Percentiles rank a stretch among this genome's conserved stretches.
phyloP scores from a whole-genome alignment of 2,113 vertebrate species.

The Petaurus breviceps region DNA sequence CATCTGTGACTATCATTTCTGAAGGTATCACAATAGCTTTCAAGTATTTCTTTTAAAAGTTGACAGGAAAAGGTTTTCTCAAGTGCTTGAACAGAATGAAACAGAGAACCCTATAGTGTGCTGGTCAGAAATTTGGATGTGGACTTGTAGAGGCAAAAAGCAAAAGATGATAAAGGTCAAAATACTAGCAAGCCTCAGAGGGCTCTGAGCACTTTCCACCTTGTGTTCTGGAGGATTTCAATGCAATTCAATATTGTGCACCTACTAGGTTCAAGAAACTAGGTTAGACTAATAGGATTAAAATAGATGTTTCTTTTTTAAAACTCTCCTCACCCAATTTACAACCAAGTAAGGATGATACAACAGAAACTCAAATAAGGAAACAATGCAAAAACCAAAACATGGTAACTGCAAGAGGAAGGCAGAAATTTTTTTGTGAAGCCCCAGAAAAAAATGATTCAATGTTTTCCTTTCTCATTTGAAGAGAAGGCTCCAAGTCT shows the following conservation, averaged over 20 bases:
- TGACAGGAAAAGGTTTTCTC: neutral
- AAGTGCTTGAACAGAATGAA: neutral
- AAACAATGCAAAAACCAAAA: neutral
- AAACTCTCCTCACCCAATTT: neutral
- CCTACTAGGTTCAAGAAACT: neutral
- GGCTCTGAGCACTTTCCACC: neutral
- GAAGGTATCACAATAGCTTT: neutral
- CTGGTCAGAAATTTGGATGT: neutral
- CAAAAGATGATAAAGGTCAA: neutral
- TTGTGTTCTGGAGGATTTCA: neutral
- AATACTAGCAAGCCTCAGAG: neutral
- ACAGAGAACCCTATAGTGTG: neutral
- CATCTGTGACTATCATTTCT: slow-evolving; percentile 39
- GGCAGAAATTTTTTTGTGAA: neutral
- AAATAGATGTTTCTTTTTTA: neutral
- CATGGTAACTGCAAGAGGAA: neutral
- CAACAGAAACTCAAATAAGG: neutral
- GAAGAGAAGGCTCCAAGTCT: neutral
- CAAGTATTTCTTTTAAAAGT: neutral
- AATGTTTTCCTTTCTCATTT: neutral
- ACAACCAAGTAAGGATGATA: neutral
- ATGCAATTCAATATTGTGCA: neutral
- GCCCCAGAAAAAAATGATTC: neutral
- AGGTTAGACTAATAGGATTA: neutral
- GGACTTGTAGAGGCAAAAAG: neutral